phyloP scores from a whole-genome alignment of 2,113 vertebrate genomes.

The Pterocles burchelli region DNA sequence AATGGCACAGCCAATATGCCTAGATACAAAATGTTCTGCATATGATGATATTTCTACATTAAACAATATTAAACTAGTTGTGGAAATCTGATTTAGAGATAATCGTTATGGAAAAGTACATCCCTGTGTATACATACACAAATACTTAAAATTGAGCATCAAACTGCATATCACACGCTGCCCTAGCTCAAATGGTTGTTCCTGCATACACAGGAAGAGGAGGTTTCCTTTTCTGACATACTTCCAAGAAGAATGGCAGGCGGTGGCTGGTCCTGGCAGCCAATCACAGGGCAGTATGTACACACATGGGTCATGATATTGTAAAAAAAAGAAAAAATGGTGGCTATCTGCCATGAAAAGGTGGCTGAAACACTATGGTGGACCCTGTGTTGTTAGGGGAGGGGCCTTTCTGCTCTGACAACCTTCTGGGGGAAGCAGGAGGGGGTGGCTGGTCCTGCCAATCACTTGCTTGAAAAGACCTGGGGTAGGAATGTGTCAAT shows the following conservation, averaged over 20 bases:
- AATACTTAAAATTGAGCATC: background rate
- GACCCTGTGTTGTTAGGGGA: background rate
- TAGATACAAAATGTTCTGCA: background rate
- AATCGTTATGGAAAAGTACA: background rate
- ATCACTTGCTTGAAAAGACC: background rate
- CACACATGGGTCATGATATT: background rate
- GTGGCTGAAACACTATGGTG: background rate
- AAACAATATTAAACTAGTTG: constrained; percentile 12
- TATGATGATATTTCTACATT: background rate
- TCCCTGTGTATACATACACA: background rate
- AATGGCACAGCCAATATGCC: background rate
- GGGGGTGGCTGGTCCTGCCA: background rate
- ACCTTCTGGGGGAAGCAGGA: background rate
- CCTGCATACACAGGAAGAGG: rapidly evolving
- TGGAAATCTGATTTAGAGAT: constrained; percentile 28
- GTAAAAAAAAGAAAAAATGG: background rate
- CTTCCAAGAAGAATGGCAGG: background rate
- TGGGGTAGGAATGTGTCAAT: rapidly evolving
- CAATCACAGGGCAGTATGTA: background rate
- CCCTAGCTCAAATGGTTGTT: background rate
- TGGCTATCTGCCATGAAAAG: background rate
- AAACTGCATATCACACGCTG: background rate
- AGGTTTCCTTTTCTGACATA: background rate
- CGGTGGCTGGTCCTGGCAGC: background rate
- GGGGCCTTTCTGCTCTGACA: background rate